Percentiles rank a stretch among this genome's conserved stretches.
Conservation (phyloP, 1,140 invertebrate species). For the Chironomus striatipennis region DNA sequence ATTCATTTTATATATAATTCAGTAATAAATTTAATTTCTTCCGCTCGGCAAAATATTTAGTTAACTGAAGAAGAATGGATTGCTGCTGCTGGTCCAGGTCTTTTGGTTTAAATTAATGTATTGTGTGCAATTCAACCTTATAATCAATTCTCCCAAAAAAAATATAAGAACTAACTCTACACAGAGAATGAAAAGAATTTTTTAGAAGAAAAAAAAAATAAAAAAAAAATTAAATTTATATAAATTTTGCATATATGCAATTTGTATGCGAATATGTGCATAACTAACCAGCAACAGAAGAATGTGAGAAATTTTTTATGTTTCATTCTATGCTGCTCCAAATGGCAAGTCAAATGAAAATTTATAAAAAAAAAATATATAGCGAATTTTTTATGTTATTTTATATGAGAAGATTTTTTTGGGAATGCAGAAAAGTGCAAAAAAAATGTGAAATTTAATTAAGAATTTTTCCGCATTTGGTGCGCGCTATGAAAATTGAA, state of each 20-base stretch:
- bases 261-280: background rate
- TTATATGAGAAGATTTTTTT: background rate
- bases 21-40: slow-evolving; percentile 15
- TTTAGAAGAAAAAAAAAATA: background rate
- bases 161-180: background rate
- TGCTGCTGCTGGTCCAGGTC: background rate
- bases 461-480: too few species aligned
- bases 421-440: too few species aligned
- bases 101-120: slow-evolving; percentile 18
- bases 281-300: background rate
- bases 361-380: background rate
- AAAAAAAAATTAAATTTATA: background rate
- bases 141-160: background rate
- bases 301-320: slow-evolving; percentile 6
- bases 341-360: background rate
- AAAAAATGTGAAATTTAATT: too few species aligned
- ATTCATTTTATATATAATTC: slow-evolving; percentile 2
- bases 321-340: background rate
- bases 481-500: too few species aligned
- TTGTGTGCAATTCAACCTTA: background rate
- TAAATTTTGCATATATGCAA: background rate
- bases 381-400: background rate
- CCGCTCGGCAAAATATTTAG: background rate
- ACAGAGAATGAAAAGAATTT: background rate
- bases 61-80: slow-evolving; percentile 22